phyloP scores from a whole-genome alignment of 2,888 invertebrate species.

The Microplitis deprimator region DNA sequence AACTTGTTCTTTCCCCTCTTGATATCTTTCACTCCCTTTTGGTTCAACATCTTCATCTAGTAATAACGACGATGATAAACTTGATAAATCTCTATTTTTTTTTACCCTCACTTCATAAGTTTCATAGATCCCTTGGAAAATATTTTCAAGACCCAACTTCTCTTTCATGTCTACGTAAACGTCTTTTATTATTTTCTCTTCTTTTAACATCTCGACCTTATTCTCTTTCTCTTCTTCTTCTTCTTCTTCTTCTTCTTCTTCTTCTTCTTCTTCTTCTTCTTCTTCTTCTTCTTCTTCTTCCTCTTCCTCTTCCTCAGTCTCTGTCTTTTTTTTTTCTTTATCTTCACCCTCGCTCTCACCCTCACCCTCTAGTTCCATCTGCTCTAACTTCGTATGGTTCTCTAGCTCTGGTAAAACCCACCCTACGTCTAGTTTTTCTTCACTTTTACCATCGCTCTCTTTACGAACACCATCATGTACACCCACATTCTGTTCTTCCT shows the following conservation, averaged over 20 bases:
- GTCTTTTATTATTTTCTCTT: neutral
- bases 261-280: neutral
- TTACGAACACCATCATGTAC: neutral
- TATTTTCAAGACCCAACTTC: slow-evolving; percentile 45
- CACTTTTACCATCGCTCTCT: no score
- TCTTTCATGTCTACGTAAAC: slow-evolving; percentile 23
- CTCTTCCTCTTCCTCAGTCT: no score
- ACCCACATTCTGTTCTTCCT: neutral
- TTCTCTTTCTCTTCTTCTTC: neutral
- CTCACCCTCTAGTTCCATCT: neutral
- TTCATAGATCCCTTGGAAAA: slow-evolving; percentile 54
- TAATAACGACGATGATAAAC: slow-evolving; percentile 38
- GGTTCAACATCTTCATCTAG: slow-evolving; percentile 12
- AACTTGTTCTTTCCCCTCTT: slow-evolving; percentile 3
- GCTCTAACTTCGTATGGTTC: no score
- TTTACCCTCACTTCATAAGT: slow-evolving; percentile 50
- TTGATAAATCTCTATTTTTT: slow-evolving; percentile 32
- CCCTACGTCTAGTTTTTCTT: no score
- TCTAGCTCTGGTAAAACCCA: no score
- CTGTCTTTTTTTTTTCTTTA: no score
- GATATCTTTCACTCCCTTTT: neutral
- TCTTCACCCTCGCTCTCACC: no score
- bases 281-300: no score
- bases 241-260: neutral
- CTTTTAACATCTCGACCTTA: neutral